These are phyloP conservation scores for Pomacea maculata DNA, from an alignment of 1,140 invertebrate genomes.

Conservation along the genomic window DNA sequence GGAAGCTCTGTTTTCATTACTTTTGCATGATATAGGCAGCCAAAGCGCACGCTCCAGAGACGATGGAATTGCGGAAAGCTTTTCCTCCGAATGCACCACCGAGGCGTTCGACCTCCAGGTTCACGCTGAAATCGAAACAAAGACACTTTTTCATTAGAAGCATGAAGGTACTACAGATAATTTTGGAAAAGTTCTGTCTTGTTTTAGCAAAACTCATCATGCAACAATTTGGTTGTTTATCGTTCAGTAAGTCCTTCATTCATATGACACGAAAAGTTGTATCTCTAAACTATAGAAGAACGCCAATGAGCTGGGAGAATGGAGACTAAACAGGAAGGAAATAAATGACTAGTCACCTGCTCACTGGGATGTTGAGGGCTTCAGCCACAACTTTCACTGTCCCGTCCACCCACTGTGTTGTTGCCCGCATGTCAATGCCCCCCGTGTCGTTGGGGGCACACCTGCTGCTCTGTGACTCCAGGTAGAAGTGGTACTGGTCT, in stretches of 20 bases:
- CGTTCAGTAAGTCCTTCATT: no score
- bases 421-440: constrained; percentile 60
- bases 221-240: no score
- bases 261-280: no score
- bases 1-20: constrained; percentile 17
- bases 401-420: constrained; percentile 71
- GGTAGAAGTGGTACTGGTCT: constrained; percentile 65
- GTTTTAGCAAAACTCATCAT: no score
- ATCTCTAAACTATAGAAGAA: no score
- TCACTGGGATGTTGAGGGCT: constrained; percentile 63
- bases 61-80: constrained; percentile 45
- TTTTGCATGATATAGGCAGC: constrained; percentile 57
- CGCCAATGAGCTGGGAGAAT: no score
- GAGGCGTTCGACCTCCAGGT: constrained; percentile 47
- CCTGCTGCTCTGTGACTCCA: constrained; percentile 63
- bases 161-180: no score
- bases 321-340: no score
- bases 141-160: no score
- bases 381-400: constrained; percentile 72
- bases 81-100: constrained; percentile 65
- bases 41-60: constrained; percentile 54
- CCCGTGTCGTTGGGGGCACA: constrained; percentile 61
- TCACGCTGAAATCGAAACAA: constrained; percentile 34
- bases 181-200: no score
- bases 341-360: constrained; percentile 26